Conservation (phyloP, 2,797 vertebrate species). For the Rhodeus uyekii region DNA sequence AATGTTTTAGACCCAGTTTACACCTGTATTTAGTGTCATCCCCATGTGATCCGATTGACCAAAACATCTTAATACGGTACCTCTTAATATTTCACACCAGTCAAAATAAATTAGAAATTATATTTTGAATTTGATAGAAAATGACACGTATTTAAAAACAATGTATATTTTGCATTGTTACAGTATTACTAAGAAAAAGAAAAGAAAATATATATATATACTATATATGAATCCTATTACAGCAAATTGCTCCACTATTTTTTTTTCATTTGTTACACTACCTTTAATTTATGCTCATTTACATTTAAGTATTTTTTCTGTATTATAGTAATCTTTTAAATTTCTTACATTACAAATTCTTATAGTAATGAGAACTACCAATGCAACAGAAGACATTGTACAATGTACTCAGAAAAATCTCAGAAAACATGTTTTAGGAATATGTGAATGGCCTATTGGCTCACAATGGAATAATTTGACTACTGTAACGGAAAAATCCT, state of each 20-base stretch:
- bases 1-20: too few species aligned
- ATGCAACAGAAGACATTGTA: too few species aligned
- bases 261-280: too few species aligned
- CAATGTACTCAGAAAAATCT: too few species aligned
- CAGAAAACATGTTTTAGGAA: background rate
- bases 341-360: background rate
- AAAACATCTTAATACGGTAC: too few species aligned
- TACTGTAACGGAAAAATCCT: background rate
- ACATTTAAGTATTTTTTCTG: background rate
- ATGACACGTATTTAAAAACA: background rate
- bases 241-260: too few species aligned
- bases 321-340: background rate
- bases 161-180: background rate
- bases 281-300: background rate
- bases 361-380: background rate
- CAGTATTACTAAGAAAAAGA: too few species aligned
- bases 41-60: too few species aligned
- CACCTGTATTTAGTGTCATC: too few species aligned
- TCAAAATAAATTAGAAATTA: background rate
- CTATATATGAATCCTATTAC: too few species aligned
- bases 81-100: background rate
- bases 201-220: too few species aligned
- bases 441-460: background rate
- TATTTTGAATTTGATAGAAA: background rate
- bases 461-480: background rate